Conservation (phyloP, 2,888 invertebrate genomes). For the Pandemis heparana region DNA sequence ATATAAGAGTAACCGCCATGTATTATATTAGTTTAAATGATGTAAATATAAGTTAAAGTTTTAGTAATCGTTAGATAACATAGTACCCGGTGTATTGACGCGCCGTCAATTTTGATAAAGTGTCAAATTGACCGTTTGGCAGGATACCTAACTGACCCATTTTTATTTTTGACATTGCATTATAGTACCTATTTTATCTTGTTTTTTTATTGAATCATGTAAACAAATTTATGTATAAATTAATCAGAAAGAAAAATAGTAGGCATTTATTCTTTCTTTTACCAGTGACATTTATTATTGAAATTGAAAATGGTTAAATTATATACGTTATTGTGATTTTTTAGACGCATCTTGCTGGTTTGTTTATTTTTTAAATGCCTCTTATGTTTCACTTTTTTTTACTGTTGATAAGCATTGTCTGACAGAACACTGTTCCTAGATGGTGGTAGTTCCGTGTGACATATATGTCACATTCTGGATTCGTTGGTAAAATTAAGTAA, state of each 20-base stretch:
- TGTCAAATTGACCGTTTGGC: conserved; percentile 10
- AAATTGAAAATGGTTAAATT: background rate
- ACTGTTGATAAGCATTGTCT: too few species aligned
- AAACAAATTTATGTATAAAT: background rate
- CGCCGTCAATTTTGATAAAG: background rate
- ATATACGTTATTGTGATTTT: too few species aligned
- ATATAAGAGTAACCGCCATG: conserved; percentile 10
- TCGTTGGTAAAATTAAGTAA: too few species aligned
- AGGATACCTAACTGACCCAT: background rate
- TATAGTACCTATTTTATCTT: background rate
- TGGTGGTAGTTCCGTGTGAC: too few species aligned
- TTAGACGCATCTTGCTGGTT: background rate
- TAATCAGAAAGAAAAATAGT: background rate
- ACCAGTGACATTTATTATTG: background rate
- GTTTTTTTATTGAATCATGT: background rate
- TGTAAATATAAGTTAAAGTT: conserved; percentile 21
- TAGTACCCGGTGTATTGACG: background rate
- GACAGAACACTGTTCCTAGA: too few species aligned
- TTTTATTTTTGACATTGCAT: background rate
- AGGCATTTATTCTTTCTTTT: background rate
- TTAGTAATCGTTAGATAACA: background rate
- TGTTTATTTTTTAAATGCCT: too few species aligned
- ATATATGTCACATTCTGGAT: too few species aligned
- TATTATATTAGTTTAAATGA: conserved; percentile 23
- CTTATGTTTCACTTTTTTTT: too few species aligned